These are phyloP conservation scores for Drosophila imparisetae DNA, from an alignment of 2,888 invertebrate species.

Conservation along the genomic window DNA sequence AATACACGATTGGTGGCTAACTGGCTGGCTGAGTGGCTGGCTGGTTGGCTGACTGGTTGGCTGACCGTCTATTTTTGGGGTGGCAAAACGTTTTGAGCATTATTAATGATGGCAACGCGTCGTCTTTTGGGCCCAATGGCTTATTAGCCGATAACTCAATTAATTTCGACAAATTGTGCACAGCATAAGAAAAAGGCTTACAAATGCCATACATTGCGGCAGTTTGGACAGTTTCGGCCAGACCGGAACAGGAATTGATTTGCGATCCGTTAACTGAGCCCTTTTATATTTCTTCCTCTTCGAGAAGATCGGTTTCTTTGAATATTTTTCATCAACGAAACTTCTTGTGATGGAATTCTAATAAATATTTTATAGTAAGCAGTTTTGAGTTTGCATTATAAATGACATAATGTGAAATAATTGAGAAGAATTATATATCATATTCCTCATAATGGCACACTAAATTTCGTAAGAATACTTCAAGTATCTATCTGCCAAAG, in stretches of 20 bases:
- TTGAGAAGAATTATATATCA: background rate
- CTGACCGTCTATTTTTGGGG: conserved; percentile 55
- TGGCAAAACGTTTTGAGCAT: conserved; percentile 66
- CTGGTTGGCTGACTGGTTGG: conserved; percentile 12
- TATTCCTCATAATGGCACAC: background rate
- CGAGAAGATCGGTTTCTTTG: background rate
- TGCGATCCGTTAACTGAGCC: background rate
- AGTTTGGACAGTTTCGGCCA: conserved; percentile 10
- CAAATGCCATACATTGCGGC: conserved; percentile 12
- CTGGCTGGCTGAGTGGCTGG: conserved; percentile 1
- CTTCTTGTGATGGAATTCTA: background rate
- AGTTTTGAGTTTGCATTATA: background rate
- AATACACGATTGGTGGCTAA: conserved; percentile 3
- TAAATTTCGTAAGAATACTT: background rate
- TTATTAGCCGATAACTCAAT: conserved; percentile 78
- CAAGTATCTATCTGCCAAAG: background rate
- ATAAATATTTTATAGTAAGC: background rate
- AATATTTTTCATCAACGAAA: background rate
- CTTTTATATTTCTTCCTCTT: background rate
- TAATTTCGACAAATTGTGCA: conserved; percentile 73
- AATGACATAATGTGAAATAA: background rate
- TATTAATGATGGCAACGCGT: conserved; percentile 74
- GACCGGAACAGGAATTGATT: conserved; percentile 22
- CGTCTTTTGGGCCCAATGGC: conserved; percentile 54
- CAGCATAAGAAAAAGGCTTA: conserved; percentile 53